Evolutionary conservation across 2,113 vertebrate species (phyloP), one percentile per base, ranked within the genome.

Genomic region (Egretta garzetta): DNA sequence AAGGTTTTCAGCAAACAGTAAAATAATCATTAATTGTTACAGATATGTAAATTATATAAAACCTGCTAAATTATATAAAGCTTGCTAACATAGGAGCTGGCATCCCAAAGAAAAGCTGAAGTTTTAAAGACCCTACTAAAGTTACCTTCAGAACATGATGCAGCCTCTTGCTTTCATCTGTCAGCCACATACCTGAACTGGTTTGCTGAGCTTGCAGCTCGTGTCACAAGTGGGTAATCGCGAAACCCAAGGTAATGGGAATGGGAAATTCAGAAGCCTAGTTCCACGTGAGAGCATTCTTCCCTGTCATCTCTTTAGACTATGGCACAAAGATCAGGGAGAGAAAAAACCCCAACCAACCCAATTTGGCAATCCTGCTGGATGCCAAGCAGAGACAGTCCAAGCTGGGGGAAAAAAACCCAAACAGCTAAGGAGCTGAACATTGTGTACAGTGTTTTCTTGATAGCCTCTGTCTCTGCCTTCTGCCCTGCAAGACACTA

Each of bases 361-460:
- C 9, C 30, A 12, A 5, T 73, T n/a, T 74, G 66, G 47, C 53
- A 63, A 13, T 50, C 35, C 60, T 56, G 30, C 45, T 39, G 8
- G 55, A 32, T 45, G 60, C 41, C 47, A 68, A 30, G 43, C 20
- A 41, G n/a, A 71, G 63, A 16, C 5, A 43, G 47, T 14, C 47
- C 35, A n/a, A 74, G 43, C 56, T 60, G 30, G 59, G 64, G 70
- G 17, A 63, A 47, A 49, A 15, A 7, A 20, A 9, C 8, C 8
- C 43, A 20, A 28, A 27, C 37, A 41, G n/a, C n/a, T 24, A 39
- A 75, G 62, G 32, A 43, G 58, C 39, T 14, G 11, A 43, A 14
- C 35, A 22, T n/a, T 8, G 45, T 2, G 17, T 27, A 17, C 32
- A 32, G 9, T 0, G 0, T 22, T 18, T 64, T 67, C 66, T 27